Evolutionary conservation across 2,113 vertebrate genomes (phyloP).

Genomic region (Thunnus thynnus): DNA sequence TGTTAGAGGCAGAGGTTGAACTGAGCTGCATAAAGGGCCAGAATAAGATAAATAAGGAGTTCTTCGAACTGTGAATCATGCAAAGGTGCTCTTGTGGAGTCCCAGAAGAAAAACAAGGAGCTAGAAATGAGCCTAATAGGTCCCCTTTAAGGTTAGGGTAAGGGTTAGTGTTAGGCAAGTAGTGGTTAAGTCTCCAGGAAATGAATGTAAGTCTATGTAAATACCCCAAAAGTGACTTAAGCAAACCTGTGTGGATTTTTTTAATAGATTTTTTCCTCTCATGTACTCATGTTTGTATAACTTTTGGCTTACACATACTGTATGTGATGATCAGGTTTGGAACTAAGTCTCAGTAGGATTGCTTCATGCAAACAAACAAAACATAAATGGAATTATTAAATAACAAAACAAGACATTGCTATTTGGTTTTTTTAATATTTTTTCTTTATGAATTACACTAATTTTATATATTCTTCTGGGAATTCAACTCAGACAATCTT

Average conservation of each 20-base stretch:
- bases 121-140: no score
- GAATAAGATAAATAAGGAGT: no score
- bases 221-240: no score
- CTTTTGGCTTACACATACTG: conserved; percentile 10
- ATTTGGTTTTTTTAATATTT: not conserved
- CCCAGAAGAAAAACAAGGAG: no score
- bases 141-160: no score
- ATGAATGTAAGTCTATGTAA: no score
- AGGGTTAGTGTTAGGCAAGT: no score
- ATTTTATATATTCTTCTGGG: not conserved
- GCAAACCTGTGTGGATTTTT: not conserved
- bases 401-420: not conserved
- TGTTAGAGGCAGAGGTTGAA: no score
- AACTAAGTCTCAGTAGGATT: not conserved
- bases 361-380: conserved; percentile 7
- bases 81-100: no score
- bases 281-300: conserved; percentile 3
- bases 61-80: no score
- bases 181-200: no score
- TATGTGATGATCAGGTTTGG: not conserved
- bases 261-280: not conserved
- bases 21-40: no score
- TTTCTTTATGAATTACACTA: not conserved
- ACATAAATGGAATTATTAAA: conserved; percentile 9
- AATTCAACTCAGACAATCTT: not conserved